Percentiles rank a stretch among this genome's conserved stretches.
phyloP scores from a whole-genome alignment of 2,797 vertebrate species.

The Borostomias antarcticus region DNA sequence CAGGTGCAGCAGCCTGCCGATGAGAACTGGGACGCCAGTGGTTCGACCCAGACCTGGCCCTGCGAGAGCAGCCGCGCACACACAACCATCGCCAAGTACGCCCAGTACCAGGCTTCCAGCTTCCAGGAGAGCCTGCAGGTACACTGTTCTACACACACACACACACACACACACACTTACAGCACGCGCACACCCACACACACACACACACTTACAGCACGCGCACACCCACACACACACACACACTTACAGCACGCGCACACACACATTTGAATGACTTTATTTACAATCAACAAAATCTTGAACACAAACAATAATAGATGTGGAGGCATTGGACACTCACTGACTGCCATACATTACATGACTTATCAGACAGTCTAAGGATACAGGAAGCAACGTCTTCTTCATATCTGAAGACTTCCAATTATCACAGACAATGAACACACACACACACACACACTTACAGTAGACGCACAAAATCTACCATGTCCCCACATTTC shows the following conservation, averaged over 20 bases:
- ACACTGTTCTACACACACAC: no score
- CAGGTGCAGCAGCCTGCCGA: constrained; percentile 84
- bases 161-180: background rate
- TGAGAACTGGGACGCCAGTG: constrained; percentile 79
- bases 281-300: no score
- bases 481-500: background rate
- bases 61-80: constrained; percentile 83
- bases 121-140: constrained; percentile 80
- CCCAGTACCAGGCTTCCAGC: constrained; percentile 78
- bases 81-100: constrained; percentile 75
- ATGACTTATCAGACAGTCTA: no score
- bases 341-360: no score
- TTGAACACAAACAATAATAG: no score
- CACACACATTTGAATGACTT: no score
- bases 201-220: background rate
- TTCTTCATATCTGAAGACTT: no score
- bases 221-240: background rate
- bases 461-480: background rate
- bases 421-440: no score
- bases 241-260: background rate
- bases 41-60: constrained; percentile 80
- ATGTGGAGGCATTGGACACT: no score
- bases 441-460: background rate
- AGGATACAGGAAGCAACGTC: no score
- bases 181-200: background rate